Base-by-base conservation (phyloP, 1,140 invertebrate species). In the Pachypsylla venusta region DNA sequence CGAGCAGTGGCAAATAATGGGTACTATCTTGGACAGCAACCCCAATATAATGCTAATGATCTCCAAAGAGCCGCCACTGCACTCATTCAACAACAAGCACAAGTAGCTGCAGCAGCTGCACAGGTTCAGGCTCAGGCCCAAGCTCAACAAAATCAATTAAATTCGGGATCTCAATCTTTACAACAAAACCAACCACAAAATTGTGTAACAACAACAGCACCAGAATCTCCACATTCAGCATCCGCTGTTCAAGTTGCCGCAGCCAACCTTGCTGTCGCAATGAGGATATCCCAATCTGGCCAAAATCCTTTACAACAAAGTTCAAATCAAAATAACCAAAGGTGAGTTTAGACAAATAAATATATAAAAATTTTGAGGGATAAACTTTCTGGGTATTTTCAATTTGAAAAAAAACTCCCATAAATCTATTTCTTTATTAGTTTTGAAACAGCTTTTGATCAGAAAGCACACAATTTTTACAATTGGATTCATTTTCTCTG, bases 221-320 rank as follows among this genome's bases (percentile, higher is more conserved):
- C 64, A 5, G 64, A 63, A 19, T 62, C 64, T n/a, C 61, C 64
- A 1, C 54, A 35, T 26, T 54, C 56, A 12, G 71, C 73, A 12
- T 72, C 73, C 0, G 77, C 77, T 0, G 81, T 83, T 13, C 81
- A 83, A 66, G 84, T 76, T 13, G 79, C 80, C 58, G 78, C 87
- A 28, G 86, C 85, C 4, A 87, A 85, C 61, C 69, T 88, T 53
- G 86, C 84, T 0, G 81, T 82, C 22, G 84, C 85, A 1, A 89
- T 88, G 85, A 75, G 85, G 61, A 83, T 88, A 73, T 78, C 79
- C 56, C 64, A 67, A 48, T 48, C 42, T 19, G n/a, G 42, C 42
- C 4, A 48, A 48, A 62, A 60, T 14, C 28, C 58, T 12, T 56
- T 66, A 12, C 65, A 66, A 40, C 63, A 65, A 24, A 67, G 63